Evolutionary conservation across 1,140 invertebrate species (phyloP), one percentile per base, ranked within the genome.

Genomic region (Gerris buenoi): DNA sequence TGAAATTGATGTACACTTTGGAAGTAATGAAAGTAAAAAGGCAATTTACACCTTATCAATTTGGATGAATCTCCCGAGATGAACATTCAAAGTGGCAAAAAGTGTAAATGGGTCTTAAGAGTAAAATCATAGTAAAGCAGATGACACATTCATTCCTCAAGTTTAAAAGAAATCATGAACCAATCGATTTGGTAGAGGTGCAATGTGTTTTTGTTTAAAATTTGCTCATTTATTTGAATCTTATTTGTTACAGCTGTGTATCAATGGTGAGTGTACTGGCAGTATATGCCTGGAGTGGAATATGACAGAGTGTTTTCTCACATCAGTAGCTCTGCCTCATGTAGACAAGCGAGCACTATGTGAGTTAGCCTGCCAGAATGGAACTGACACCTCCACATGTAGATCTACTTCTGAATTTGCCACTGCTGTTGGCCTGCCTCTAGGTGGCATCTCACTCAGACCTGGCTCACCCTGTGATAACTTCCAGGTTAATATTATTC

Each of bases 401-500:
- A 82, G 84, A 70, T 94, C 89, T 75, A 97, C 91, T 15, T 91
- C 87, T 71, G 88, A 90, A 74, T 91, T 93, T 78, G 86, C 88
- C 2, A 76, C 83, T 13, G 74, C 80, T 10, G 88, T 91, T 25
- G 87, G 87, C 28, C 78, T 93, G 68, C 88, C 91, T 0, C 76
- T 81, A 1, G 93, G 91, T 2, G 93, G 93, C 2, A 92, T 97
- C 66, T 91, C 89, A 72, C 79, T 97, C 28, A 82, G 92, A 67
- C 90, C 93, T 66, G 96, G 97, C 27, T 95, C 95, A 61, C 95
- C 96, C 0, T 99, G 97, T 79, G 95, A 99, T 78, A 97, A 99
- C 79, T 98, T 95, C 80, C 90, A 93, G 81, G 93, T 88, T 77
- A 67, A n/a, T n/a, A n/a, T n/a, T n/a, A n/a, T n/a, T n/a, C n/a